These are phyloP conservation scores for Nasonia vitripennis DNA, from an alignment of 1,140 invertebrate species.

Conservation along the genomic window DNA sequence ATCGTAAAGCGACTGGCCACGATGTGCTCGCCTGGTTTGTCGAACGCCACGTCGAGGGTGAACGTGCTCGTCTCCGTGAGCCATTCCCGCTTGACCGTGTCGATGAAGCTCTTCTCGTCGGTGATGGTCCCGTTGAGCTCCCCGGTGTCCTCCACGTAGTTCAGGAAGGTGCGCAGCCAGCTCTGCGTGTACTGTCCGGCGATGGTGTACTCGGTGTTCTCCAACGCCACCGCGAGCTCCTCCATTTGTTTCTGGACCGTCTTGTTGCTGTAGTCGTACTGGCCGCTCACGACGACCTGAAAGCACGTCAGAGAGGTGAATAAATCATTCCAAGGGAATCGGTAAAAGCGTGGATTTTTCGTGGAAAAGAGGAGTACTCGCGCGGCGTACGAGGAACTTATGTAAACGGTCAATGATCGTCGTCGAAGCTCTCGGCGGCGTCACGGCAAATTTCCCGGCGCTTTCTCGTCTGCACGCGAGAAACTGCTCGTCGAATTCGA, in stretches of 20 bases:
- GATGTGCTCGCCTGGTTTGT: constrained; percentile 83
- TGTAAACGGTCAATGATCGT: constrained; percentile 18
- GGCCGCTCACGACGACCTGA: constrained; percentile 90
- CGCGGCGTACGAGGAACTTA: not conserved
- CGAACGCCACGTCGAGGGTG: constrained; percentile 90
- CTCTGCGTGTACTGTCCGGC: constrained; percentile 90
- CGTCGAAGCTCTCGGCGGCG: not conserved
- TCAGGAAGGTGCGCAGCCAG: constrained; percentile 91
- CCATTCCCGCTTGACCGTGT: constrained; percentile 85
- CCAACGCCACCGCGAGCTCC: constrained; percentile 85
- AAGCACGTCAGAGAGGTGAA: not conserved
- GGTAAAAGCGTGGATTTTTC: constrained; percentile 25
- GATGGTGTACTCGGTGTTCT: constrained; percentile 88
- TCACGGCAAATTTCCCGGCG: not conserved
- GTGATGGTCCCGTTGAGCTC: constrained; percentile 85
- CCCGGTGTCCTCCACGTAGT: constrained; percentile 84
- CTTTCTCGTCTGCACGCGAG: constrained; percentile 22
- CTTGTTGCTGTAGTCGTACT: constrained; percentile 90
- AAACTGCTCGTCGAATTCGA: constrained; percentile 6
- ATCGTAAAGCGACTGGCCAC: constrained; percentile 90
- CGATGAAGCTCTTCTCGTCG: constrained; percentile 84
- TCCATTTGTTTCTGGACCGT: constrained; percentile 86
- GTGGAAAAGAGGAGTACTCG: not conserved
- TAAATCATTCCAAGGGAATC: no score
- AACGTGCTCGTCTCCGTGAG: constrained; percentile 84